Evolutionary conservation across 1,140 invertebrate genomes (phyloP), one percentile per base, ranked within the genome.

Genomic region (Drosophila cardini): DNA sequence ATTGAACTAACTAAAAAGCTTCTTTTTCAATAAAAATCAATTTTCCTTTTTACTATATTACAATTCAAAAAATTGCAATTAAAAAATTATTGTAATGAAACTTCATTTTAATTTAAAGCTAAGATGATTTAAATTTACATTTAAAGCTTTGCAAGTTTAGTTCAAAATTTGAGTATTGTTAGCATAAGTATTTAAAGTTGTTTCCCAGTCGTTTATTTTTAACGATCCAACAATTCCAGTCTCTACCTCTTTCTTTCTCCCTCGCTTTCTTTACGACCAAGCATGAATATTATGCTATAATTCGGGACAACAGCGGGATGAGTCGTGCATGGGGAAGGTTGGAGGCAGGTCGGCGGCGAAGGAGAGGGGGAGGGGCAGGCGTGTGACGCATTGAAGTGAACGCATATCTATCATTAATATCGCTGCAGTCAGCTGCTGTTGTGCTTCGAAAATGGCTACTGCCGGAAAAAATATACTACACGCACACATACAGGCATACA

Each of bases 371-470:
- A 0, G 2, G 18, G 21, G 15, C 1, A 0, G n/a, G 32, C 16
- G 64, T 15, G 52, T 76, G 68, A 72, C 43, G 83, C 84, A 86
- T 87, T 86, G 78, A 87, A 86, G 82, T 79, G 83, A 87, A 86
- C 72, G 78, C 82, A 87, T 86, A 86, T 86, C 82, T 86, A 87
- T 86, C 83, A 86, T 86, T 86, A 86, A 86, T 86, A 86, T 86
- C 83, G 83, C 83, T 87, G 83, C 83, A 86, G 83, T 86, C 83
- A 86, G 83, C 83, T 86, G 83, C 83, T 86, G 83, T 86, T 86
- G 83, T 82, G 83, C 76, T 73, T 26, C 52, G 65, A 84, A 69
- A 84, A 62, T 43, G 38, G 36, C 46, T 65, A 53, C 48, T 48
- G 16, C 38, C 21, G 21, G 21, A 36, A 64, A 64, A 77, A 71